These are phyloP conservation scores for Eulemur macaco DNA, from an alignment of 2,113 vertebrate genomes.

Conservation along the genomic window DNA sequence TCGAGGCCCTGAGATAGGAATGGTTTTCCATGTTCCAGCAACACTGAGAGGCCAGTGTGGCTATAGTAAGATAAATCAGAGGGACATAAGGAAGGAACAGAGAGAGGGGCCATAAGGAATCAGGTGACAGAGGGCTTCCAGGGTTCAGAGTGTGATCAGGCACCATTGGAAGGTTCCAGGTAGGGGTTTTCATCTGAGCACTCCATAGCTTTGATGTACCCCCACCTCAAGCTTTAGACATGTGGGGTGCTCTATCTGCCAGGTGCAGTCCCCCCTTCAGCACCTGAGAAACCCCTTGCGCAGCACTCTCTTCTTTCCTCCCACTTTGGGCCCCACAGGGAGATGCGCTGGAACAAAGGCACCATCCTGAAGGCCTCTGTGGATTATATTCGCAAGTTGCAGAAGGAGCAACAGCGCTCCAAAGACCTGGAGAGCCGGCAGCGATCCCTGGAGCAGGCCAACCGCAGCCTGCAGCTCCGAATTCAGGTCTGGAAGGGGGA, in stretches of 20 bases:
- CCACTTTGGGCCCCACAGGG: conserved; percentile 77
- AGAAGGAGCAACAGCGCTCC: conserved; percentile 91
- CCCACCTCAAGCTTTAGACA: background rate
- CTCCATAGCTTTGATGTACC: background rate
- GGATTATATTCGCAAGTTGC: conserved; percentile 94
- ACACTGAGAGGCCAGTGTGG: background rate
- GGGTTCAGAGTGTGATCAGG: background rate
- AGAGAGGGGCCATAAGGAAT: background rate
- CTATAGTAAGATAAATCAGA: background rate
- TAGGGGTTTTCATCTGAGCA: background rate
- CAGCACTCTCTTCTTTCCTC: background rate
- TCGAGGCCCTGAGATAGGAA: background rate
- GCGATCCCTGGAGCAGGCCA: conserved; percentile 89
- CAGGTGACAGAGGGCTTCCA: background rate
- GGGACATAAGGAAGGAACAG: background rate
- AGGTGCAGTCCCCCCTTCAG: background rate
- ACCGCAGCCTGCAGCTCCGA: conserved; percentile 89
- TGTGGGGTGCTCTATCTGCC: background rate
- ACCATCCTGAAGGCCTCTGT: conserved; percentile 95
- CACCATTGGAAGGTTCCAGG: background rate
- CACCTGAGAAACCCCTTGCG: background rate
- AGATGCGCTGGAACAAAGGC: conserved; percentile 95
- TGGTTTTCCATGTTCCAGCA: background rate
- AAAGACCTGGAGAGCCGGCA: conserved; percentile 91
- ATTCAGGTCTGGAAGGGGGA: conserved; percentile 79